Evolutionary conservation across 2,888 invertebrate species (phyloP), one percentile per base, ranked within the genome.

Genomic region (Eupsilia transversa): DNA sequence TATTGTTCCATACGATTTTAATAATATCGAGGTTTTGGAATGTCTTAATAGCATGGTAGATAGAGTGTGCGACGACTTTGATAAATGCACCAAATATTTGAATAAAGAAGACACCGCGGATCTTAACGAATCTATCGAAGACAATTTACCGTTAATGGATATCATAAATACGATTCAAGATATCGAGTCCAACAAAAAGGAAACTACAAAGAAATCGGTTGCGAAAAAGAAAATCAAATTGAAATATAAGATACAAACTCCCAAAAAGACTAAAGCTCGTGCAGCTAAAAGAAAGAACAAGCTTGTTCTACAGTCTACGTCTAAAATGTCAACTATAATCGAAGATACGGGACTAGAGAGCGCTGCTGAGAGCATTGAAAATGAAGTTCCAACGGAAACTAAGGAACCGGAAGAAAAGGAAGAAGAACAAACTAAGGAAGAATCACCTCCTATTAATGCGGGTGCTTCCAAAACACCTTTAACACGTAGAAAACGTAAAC

Each of bases 21-120:
- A 89, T 67, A 89, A 94, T 74, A 72, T 84, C 20, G 94, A 93
- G 66, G 88, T 94, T 27, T 81, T 93, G 41, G 90, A 94, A 75
- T 95, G 94, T 77, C 83, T 95, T 0, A 94, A 93, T 70, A 88
- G 82, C 74, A 90, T 95, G 66, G 82, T 95, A 5, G 94, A 95
- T 87, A 91, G 87, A 82, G 94, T 95, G 5, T 94, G 94, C 74
- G 77, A 82, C 59, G 91, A 93, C 76, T 87, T 94, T 5, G 89
- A 94, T 41, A 93, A 91, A 86, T 91, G 88, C 80, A 80, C 89
- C 2, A 87, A 91, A 65, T 88, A 90, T 79, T 81, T 93, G 3
- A 83, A 85, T 59, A 74, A 86, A 74, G 76, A 89, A 33, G 69
- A 85, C 66, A 56, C 59, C 10, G 72, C n/a, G 9, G 79, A 69